Evolutionary conservation across 2,797 vertebrate genomes (phyloP).

Genomic region (Hemibagrus guttatus): DNA sequence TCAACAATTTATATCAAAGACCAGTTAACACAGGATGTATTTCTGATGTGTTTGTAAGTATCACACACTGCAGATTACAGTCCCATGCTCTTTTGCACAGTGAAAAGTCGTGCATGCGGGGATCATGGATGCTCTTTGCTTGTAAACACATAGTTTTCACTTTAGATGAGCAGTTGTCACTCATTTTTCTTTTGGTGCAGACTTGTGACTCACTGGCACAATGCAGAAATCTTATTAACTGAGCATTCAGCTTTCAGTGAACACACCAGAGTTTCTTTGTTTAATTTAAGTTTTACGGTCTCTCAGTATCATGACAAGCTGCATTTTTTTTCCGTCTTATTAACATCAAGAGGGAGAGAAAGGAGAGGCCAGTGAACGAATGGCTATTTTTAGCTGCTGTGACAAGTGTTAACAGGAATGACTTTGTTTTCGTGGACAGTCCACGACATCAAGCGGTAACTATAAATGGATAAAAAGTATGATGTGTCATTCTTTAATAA

Average conservation of each 20-base stretch:
- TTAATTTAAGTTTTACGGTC: not conserved
- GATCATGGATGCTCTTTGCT: not conserved
- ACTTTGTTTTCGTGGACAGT: not conserved
- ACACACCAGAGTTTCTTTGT: not conserved
- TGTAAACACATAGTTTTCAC: not conserved
- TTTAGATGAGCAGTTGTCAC: not conserved
- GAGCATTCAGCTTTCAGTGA: not conserved
- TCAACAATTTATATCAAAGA: not conserved
- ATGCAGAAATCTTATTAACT: not conserved
- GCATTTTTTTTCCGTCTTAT: not conserved
- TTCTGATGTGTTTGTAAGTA: not conserved
- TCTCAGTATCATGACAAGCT: not conserved
- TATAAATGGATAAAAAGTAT: not conserved
- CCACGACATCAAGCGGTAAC: not conserved
- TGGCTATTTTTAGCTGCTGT: constrained; percentile 4
- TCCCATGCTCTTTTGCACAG: not conserved
- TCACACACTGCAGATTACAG: not conserved
- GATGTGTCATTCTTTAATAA: not conserved
- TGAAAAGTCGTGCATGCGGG: not conserved
- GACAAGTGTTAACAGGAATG: not conserved
- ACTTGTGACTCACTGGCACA: not conserved
- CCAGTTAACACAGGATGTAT: not conserved
- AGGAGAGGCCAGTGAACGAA: not conserved
- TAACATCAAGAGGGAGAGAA: not conserved
- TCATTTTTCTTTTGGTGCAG: not conserved